phyloP scores from a whole-genome alignment of 2,888 invertebrate species.

The Epistrophella euchroma region DNA sequence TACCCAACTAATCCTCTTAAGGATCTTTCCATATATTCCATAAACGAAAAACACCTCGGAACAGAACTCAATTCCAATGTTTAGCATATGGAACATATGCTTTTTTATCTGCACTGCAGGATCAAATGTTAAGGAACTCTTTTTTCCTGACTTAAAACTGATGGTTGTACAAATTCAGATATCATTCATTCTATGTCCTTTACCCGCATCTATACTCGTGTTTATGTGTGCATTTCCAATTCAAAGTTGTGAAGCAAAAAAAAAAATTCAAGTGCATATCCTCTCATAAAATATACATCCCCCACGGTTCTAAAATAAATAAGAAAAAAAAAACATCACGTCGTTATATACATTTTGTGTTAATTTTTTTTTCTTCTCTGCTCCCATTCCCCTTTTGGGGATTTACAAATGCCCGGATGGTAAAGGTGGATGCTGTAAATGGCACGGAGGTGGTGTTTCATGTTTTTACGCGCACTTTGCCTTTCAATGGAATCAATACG shows the following conservation, averaged over 20 bases:
- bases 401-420: neutral
- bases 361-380: constrained; percentile 50
- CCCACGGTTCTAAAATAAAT: constrained; percentile 37
- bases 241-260: constrained; percentile 35
- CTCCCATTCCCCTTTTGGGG: constrained; percentile 7
- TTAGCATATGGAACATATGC: constrained; percentile 56
- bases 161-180: constrained; percentile 50
- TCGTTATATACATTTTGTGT: constrained; percentile 73
- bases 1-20: constrained; percentile 70
- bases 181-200: constrained; percentile 35
- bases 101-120: constrained; percentile 57
- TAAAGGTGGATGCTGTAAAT: constrained; percentile 44
- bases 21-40: constrained; percentile 52
- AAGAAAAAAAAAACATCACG: constrained; percentile 64
- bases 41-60: constrained; percentile 64
- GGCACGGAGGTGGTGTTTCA: constrained; percentile 27
- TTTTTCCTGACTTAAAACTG: constrained; percentile 20
- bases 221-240: constrained; percentile 65
- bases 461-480: constrained; percentile 64
- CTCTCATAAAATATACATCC: constrained; percentile 70
- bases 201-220: constrained; percentile 18
- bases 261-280: constrained; percentile 69
- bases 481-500: constrained; percentile 74
- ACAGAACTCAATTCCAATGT: constrained; percentile 50
- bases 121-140: constrained; percentile 69